These are phyloP conservation scores for Pseudomyrmex dendroicus DNA, from an alignment of 1,140 invertebrate species.

Conservation along the genomic window DNA sequence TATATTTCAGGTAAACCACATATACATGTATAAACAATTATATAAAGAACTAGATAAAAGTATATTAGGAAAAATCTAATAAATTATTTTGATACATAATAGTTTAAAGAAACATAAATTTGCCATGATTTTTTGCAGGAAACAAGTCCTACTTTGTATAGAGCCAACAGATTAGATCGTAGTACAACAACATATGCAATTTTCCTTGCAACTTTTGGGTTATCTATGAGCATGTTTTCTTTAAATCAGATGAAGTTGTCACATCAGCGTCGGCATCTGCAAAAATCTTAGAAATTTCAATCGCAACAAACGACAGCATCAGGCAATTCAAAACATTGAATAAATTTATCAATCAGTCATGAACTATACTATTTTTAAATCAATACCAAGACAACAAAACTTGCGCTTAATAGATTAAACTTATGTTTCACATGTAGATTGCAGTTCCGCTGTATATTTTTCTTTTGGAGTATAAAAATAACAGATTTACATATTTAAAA, in stretches of 20 bases:
- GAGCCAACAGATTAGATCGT: slow-evolving; percentile 65
- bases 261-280: slow-evolving; percentile 66
- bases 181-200: slow-evolving; percentile 75
- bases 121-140: slow-evolving; percentile 36
- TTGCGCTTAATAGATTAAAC: too few relatives aligned
- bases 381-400: too few relatives aligned
- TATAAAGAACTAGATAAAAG: too few relatives aligned
- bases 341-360: slow-evolving; percentile 10
- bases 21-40: too few relatives aligned
- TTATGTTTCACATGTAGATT: too few relatives aligned
- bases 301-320: not conserved
- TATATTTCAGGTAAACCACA: too few relatives aligned
- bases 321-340: not conserved
- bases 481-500: too few relatives aligned
- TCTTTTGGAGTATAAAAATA: too few relatives aligned
- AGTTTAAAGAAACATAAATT: not conserved
- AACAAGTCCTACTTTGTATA: slow-evolving; percentile 65
- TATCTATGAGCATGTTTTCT: slow-evolving; percentile 81
- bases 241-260: slow-evolving; percentile 80
- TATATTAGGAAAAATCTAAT: too few relatives aligned
- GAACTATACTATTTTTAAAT: not conserved
- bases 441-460: too few relatives aligned
- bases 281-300: slow-evolving; percentile 36
- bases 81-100: not conserved
- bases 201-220: slow-evolving; percentile 80